phyloP scores from a whole-genome alignment of 2,113 vertebrate genomes.

The Boulengeromyrus knoepffleri region DNA sequence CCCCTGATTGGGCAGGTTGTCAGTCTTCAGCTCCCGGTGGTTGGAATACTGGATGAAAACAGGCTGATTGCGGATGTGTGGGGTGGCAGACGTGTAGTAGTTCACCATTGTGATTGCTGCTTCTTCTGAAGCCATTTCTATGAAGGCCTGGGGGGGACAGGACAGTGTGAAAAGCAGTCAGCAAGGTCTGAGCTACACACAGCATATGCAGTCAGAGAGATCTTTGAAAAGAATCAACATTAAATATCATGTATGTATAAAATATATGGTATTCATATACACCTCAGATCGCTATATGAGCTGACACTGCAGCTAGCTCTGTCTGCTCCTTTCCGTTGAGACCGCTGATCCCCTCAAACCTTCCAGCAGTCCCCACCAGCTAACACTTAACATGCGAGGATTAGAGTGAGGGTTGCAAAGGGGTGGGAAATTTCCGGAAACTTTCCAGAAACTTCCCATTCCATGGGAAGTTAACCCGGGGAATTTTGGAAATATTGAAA shows the following conservation, averaged over 20 bases:
- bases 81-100: conserved; percentile 58
- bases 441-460: not conserved
- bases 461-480: not conserved
- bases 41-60: conserved; percentile 77
- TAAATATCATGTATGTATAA: not conserved
- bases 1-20: conserved; percentile 61
- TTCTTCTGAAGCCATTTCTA: conserved; percentile 82
- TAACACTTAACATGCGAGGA: not conserved
- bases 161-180: not conserved
- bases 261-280: not conserved
- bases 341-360: not conserved
- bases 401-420: not conserved
- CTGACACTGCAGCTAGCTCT: not conserved
- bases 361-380: not conserved
- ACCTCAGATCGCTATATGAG: not conserved
- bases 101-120: conserved; percentile 69
- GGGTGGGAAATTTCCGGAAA: not conserved
- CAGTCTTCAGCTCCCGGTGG: conserved; percentile 70
- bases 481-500: not conserved
- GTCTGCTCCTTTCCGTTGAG: not conserved
- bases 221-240: not conserved
- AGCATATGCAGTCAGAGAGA: not conserved
- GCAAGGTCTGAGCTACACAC: not conserved
- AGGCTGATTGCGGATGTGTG: conserved; percentile 62
- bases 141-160: conserved; percentile 64